phyloP scores from a whole-genome alignment of 2,888 invertebrate species.

The Metalampra italica region DNA sequence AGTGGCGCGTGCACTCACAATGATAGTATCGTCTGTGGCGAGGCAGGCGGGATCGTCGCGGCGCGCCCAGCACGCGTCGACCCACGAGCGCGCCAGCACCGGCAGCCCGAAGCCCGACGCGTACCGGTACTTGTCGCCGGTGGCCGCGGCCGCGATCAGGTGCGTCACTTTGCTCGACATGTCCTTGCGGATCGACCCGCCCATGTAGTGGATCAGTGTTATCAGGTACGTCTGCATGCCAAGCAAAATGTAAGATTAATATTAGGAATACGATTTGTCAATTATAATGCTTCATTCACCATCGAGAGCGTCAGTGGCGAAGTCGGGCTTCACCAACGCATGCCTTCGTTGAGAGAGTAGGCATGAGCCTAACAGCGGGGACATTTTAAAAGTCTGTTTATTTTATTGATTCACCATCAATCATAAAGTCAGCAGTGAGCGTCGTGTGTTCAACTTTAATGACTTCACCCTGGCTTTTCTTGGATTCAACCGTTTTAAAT shows the following conservation, averaged over 20 bases:
- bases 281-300: too few relatives aligned
- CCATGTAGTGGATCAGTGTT: constrained; percentile 96
- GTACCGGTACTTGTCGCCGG: constrained; percentile 96
- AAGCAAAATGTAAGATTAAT: neutral
- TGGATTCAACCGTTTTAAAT: too few relatives aligned
- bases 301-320: too few relatives aligned
- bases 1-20: constrained; percentile 73
- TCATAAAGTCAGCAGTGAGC: too few relatives aligned
- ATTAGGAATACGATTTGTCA: too few relatives aligned
- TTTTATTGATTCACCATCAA: too few relatives aligned
- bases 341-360: too few relatives aligned
- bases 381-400: too few relatives aligned
- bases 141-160: constrained; percentile 92
- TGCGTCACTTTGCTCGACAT: constrained; percentile 94
- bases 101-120: constrained; percentile 94
- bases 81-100: constrained; percentile 93
- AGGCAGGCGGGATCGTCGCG: constrained; percentile 83
- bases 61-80: constrained; percentile 91
- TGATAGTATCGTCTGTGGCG: constrained; percentile 84
- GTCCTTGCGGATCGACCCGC: constrained; percentile 95
- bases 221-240: constrained; percentile 87
- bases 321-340: too few relatives aligned
- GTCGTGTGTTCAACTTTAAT: too few relatives aligned
- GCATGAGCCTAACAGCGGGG: too few relatives aligned
- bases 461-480: too few relatives aligned